Base-by-base conservation (phyloP, 2,888 invertebrate genomes). In the Caenorhabditis afra region DNA sequence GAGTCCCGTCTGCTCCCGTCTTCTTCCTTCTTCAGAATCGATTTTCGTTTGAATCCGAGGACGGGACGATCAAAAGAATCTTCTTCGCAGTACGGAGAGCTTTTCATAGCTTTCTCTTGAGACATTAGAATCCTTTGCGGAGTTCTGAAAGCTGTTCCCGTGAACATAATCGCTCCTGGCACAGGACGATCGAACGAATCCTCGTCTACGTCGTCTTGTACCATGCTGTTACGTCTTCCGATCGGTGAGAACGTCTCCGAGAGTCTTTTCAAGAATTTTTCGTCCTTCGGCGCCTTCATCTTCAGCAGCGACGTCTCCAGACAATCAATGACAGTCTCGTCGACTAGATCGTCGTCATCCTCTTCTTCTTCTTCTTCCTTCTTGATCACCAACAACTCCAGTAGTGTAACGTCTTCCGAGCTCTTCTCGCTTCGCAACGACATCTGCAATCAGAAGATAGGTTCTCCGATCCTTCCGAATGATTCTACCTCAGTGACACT, bases 51-150 rank as follows among this genome's bases (percentile, higher is more conserved):
- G 0, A 71, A 65, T 55, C 71, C 71, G 22, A 66, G 77, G 14
- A 78, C 66, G 0, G 77, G 71, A 16, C 61, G 66, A 61, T 78
- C 77, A n/a, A 78, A 78, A 5, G 77, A 78, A 55, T 78, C 77
- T 29, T 78, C 70, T 41, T 78, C 70, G 8, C n/a, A 61, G 1
- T 29, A 41, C 0, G 59, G 45, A 14, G 65, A 41, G 41, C 11
- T 41, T 14, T 4, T n/a, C 29, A 23, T 23, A 4, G 45, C 7
- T 29, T 7, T 29, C 29, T 29, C 29, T 5, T 29, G 29, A 29
- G 7, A 29, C 3, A 7, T 29, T 29, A 29, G 18, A 12, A 62
- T 53, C 35, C 62, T 14, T 12, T 44, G 47, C 4, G 62, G 71
- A 20, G 71, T 71, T 49, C 35, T 45, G 41, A 64, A 29, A 14